Base-by-base conservation (phyloP, 2,888 invertebrate species). In the Drosophila neotestacea region DNA sequence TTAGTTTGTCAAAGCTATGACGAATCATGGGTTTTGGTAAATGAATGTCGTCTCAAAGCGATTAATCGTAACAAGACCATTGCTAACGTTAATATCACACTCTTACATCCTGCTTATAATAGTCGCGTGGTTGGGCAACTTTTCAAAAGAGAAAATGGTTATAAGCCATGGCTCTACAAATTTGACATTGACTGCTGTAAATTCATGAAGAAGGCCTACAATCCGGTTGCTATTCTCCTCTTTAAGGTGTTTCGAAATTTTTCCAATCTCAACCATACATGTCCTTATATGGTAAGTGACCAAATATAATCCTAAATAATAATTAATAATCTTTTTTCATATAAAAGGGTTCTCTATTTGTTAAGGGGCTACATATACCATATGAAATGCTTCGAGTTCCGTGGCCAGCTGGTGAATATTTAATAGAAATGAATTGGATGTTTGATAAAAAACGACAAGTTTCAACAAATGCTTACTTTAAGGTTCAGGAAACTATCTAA, bases 91-190 rank as follows among this genome's bases (percentile, higher is more conserved):
- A 50, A 50, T 36, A 22, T 0, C 5, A 36, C 22, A 1, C 1
- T 50, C 4, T 10, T 36, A 11, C 11, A 36, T 36, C 50, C 50
- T 11, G 36, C 6, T 50, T 11, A 50, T 36, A 6, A 22, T 6
- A 36, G 34, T 5, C 9, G 22, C 10, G 1, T 50, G 16, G 11
- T 2, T 39, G 22, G n/a, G 1, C 38, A 44, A 11, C 1, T 78
- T 0, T 52, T 48, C 3, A 61, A 70, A 22, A 70, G 71, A 32
- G 70, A 48, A 0, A 83, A 51, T 30, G 81, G 73, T 0, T 83
- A 73, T 34, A 70, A 70, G 28, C 78, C 76, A 0, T 78, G 70
- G 22, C 22, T 22, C 22, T 22, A 22, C 3, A 22, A 22, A 22
- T 22, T 22, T 22, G 3, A 22, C 22, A 1, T 79, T 10, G 72